phyloP scores from a whole-genome alignment of 2,888 invertebrate genomes.

The Macroteleia sp. region DNA sequence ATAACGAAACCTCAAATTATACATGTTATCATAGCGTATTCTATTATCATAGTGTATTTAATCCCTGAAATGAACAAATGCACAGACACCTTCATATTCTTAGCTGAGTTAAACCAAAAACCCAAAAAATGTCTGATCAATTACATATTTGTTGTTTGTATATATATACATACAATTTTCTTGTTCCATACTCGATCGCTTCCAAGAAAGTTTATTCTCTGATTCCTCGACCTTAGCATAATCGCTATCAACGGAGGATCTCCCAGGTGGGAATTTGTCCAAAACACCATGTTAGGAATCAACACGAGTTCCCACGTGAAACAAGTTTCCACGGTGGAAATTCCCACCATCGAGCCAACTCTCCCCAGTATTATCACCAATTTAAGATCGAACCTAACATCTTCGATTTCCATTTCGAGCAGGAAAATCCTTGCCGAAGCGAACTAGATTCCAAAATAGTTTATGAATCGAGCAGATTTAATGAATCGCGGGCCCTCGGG shows the following conservation, averaged over 20 bases:
- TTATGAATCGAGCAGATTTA: constrained; percentile 62
- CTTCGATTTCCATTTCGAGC: not conserved
- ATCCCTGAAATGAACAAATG: too few relatives aligned
- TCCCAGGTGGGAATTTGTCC: constrained; percentile 37
- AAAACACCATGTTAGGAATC: constrained; percentile 16
- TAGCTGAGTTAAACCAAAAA: too few relatives aligned
- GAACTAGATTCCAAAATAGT: constrained; percentile 7
- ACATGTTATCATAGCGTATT: too few relatives aligned
- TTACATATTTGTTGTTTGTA: not conserved
- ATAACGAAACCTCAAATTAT: too few relatives aligned
- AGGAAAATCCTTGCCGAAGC: too few relatives aligned
- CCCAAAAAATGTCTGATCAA: too few relatives aligned
- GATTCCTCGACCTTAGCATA: constrained; percentile 22
- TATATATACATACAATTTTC: not conserved
- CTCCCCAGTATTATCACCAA: not conserved
- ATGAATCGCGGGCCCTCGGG: constrained; percentile 79
- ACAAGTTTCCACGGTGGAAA: constrained; percentile 17
- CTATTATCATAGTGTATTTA: too few relatives aligned
- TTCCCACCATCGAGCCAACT: constrained; percentile 2
- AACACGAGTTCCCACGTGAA: constrained; percentile 31
- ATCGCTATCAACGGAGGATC: constrained; percentile 25
- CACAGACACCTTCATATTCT: too few relatives aligned
- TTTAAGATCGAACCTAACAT: not conserved
- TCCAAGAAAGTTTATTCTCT: constrained; percentile 8
- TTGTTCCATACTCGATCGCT: too few relatives aligned